phyloP scores from a whole-genome alignment of 1,140 invertebrate genomes.

The Coenobita brevimanus region DNA sequence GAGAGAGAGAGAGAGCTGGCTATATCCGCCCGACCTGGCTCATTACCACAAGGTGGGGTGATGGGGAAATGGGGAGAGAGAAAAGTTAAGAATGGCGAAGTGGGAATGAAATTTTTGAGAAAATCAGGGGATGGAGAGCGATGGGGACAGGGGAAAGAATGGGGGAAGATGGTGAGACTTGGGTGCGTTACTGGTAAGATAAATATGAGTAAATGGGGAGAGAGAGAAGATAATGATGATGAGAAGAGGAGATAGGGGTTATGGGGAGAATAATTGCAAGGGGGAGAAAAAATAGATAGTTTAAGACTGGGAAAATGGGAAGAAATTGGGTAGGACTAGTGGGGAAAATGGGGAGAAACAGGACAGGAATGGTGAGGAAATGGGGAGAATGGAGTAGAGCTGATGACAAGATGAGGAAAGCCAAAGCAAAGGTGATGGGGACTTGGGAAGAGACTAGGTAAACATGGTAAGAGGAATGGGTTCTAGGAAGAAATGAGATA shows the following conservation, averaged over 20 bases:
- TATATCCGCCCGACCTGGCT: conserved; percentile 30
- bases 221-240: neutral
- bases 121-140: neutral
- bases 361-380: neutral
- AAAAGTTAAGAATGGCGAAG: neutral
- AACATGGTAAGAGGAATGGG: no score
- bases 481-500: no score
- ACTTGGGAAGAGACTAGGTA: no score
- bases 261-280: neutral
- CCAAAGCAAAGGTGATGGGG: neutral
- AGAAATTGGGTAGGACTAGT: neutral
- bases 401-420: neutral
- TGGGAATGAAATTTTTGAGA: neutral
- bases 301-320: neutral
- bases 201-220: no score
- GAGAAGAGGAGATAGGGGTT: neutral
- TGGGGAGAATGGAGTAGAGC: neutral
- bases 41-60: conserved; percentile 24
- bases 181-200: no score
- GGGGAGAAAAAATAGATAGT: neutral
- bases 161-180: neutral
- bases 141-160: neutral
- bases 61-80: neutral
- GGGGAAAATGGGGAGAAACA: neutral
- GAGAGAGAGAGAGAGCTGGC: conserved; percentile 29